A percentile compares a stretch with the other conserved stretches of the same genome.
These are phyloP conservation scores for Gonatopus flavifemur DNA, from an alignment of 1,140 invertebrate species.

Conservation along the genomic window DNA sequence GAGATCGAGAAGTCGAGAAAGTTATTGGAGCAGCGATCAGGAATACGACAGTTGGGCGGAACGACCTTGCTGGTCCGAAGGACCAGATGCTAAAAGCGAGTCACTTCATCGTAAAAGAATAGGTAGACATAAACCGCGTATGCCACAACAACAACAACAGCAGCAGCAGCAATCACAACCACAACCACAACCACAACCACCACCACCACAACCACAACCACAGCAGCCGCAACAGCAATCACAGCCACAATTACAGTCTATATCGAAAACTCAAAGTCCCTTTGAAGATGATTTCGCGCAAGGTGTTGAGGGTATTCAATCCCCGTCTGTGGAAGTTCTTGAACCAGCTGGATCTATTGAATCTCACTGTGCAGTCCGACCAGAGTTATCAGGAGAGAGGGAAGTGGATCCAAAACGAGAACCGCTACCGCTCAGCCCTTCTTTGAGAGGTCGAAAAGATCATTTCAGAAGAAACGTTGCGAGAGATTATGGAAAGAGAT, in stretches of 20 bases:
- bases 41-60: conserved; percentile 54
- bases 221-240: no score
- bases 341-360: no score
- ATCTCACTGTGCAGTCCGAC: no score
- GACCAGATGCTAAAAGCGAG: conserved; percentile 45
- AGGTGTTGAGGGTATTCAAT: conserved; percentile 45
- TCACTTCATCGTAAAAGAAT: conserved; percentile 51
- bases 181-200: no score
- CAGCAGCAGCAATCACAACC: no score
- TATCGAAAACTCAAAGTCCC: conserved; percentile 58
- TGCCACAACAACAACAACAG: no score
- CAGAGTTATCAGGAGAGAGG: no score
- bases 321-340: neutral
- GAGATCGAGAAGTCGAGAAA: conserved; percentile 51
- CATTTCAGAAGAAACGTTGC: conserved; percentile 25
- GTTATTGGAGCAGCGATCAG: conserved; percentile 54
- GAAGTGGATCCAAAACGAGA: conserved; percentile 39
- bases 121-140: conserved; percentile 46
- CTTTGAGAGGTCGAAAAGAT: conserved; percentile 36
- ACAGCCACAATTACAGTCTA: no score
- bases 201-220: conserved; percentile 24
- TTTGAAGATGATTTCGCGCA: conserved; percentile 73
- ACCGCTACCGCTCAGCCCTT: conserved; percentile 39
- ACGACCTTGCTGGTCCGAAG: conserved; percentile 50
- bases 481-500: conserved; percentile 31